Evolutionary conservation across 2,113 vertebrate genomes (phyloP).

Genomic region (Hippocampus guttulatus): DNA sequence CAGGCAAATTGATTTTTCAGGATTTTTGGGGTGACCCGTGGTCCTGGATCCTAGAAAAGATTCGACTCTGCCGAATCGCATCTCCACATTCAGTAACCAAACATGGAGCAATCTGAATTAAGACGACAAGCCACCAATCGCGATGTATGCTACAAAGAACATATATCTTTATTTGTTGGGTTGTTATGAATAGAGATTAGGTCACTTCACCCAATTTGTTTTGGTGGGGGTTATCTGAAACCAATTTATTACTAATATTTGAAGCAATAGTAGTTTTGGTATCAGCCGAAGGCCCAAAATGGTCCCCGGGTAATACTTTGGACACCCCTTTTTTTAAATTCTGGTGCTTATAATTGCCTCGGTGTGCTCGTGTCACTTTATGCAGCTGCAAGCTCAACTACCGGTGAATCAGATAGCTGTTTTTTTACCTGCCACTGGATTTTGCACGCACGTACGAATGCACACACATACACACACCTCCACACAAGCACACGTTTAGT

Average conservation of each 20-base stretch:
- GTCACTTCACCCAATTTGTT: no score
- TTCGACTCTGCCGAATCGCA: not conserved
- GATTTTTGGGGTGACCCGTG: not conserved
- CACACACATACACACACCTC: conserved; percentile 20
- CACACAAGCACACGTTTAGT: conserved; percentile 10
- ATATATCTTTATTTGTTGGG: not conserved
- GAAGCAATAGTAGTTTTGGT: not conserved
- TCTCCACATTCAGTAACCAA: not conserved
- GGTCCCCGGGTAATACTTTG: not conserved
- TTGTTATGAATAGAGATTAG: not conserved
- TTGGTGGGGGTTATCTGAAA: not conserved
- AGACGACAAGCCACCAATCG: no score
- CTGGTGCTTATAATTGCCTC: not conserved
- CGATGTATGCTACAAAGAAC: no score
- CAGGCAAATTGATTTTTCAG: not conserved
- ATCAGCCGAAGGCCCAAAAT: no score
- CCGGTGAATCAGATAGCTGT: conserved; percentile 70
- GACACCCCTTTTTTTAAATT: not conserved
- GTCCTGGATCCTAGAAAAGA: not conserved
- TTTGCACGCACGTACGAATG: conserved; percentile 55
- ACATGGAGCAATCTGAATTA: not conserved
- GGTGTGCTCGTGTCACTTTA: not conserved
- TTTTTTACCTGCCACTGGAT: conserved; percentile 70
- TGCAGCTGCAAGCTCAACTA: conserved; percentile 20
- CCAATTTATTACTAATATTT: not conserved